Evolutionary conservation across 1,140 invertebrate genomes (phyloP).

Genomic region (Macrotrachela quadricornifera): DNA sequence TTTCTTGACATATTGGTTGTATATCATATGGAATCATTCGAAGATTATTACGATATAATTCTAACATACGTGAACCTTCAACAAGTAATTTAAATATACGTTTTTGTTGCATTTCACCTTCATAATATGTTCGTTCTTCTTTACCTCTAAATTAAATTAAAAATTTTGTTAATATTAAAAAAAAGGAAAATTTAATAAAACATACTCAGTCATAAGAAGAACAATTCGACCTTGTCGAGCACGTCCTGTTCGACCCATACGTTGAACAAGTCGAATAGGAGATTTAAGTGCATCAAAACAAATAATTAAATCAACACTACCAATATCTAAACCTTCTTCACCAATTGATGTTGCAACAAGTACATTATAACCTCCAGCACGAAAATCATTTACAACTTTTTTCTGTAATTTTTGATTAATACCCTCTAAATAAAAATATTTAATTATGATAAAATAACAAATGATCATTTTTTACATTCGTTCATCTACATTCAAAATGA

Average conservation of each 20-base stretch:
- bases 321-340: slow-evolving; percentile 84
- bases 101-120: slow-evolving; percentile 4
- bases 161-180: too few species aligned
- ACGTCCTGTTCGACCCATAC: slow-evolving; percentile 62
- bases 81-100: slow-evolving; percentile 5
- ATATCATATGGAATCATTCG: slow-evolving; percentile 5
- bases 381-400: slow-evolving; percentile 48
- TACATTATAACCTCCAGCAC: slow-evolving; percentile 51
- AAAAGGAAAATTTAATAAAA: too few species aligned
- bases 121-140: slow-evolving; percentile 3
- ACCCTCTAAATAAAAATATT: slow-evolving; percentile 23
- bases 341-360: slow-evolving; percentile 71
- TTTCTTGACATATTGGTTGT: neutral
- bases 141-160: neutral
- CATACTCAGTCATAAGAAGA: slow-evolving; percentile 52
- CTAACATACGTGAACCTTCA: slow-evolving; percentile 2
- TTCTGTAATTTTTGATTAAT: slow-evolving; percentile 48
- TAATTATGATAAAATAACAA: neutral
- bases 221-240: slow-evolving; percentile 54
- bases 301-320: slow-evolving; percentile 76
- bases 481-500: too few species aligned
- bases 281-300: slow-evolving; percentile 72
- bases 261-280: slow-evolving; percentile 60
- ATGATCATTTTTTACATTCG: too few species aligned
- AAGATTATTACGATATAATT: slow-evolving; percentile 6